Base-by-base conservation (phyloP, 2,888 invertebrate genomes). In the Tetramorium bicarinatum region DNA sequence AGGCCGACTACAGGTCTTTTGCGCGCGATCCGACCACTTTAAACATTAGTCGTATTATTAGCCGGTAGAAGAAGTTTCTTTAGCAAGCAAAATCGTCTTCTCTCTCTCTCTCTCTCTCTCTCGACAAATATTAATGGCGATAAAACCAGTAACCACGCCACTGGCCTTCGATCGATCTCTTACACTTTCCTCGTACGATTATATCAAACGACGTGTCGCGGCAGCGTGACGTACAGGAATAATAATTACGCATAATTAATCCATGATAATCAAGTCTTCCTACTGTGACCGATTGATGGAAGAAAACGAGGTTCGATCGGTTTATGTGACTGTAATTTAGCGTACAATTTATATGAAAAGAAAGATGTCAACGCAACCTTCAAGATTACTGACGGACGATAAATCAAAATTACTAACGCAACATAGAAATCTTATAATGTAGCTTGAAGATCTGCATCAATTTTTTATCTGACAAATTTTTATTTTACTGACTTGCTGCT, bases 1-100 rank as follows among this genome's bases (percentile, higher is more conserved):
- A 92, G 92, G 92, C 89, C 92, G 91, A 61, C 83, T 59, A 82
- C 80, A 84, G 82, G 82, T 79, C 87, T 85, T 87, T 89, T 21
- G 54, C 77, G 67, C n/a, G 56, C 69, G 34, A 44, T 67, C 38
- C 41, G 38, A 25, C 52, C 52, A 25, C n/a, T 29, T 75, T 18
- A 49, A 66, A 64, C 66, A 66, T 66, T 49, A 76, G 64, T 75
- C 47, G 47, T 64, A 64, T 76, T 49, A 76, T 76, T 76, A 76
- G 44, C 41, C 44, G 29, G 11, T 54, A 56, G 64, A 49, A 52
- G 52, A 64, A 49, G 52, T 76, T 52, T 41, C 66, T 64, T 76
- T 9, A 18, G 15, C 18, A 18, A 18, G 49, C 41, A 56, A 69
- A 44, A 56, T 69, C n/a, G 29, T 44, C 29, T 62, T 52, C 41